Conservation (phyloP, 2,113 vertebrate genomes). For the Calypte anna region DNA sequence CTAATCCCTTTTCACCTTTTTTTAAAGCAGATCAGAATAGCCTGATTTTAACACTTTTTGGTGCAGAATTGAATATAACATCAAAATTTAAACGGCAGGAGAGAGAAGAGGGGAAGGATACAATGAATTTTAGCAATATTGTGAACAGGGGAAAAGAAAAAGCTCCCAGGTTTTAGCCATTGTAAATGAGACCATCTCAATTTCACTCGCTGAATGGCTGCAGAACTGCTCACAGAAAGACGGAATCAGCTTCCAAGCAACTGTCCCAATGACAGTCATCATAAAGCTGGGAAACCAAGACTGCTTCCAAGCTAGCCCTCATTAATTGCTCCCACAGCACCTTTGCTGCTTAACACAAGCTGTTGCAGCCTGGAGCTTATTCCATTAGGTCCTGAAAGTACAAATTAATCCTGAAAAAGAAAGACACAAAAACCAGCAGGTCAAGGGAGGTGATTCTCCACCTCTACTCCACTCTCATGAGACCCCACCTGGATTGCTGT, state of each 20-base stretch:
- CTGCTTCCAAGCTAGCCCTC: neutral
- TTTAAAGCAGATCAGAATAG: slow-evolving; percentile 4
- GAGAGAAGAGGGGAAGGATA: neutral
- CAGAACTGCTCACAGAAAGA: neutral
- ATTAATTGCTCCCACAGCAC: neutral
- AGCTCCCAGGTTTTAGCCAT: neutral
- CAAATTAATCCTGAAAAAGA: neutral
- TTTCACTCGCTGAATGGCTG: neutral
- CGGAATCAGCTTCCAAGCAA: neutral
- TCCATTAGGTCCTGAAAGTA: neutral
- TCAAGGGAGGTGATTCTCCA: too few species aligned
- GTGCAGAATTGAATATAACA: neutral
- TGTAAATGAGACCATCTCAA: neutral
- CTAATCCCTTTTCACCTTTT: slow-evolving; percentile 48
- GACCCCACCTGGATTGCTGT: too few species aligned
- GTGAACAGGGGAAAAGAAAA: neutral
- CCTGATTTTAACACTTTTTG: slow-evolving; percentile 15
- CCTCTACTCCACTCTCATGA: too few species aligned
- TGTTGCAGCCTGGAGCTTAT: neutral
- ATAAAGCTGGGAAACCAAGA: neutral
- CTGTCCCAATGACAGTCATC: neutral
- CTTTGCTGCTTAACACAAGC: neutral
- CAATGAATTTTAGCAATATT: neutral
- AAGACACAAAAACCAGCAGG: neutral
- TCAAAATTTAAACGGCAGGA: neutral